These are phyloP conservation scores for Eristalis tenax DNA, from an alignment of 2,888 invertebrate species.

Conservation along the genomic window DNA sequence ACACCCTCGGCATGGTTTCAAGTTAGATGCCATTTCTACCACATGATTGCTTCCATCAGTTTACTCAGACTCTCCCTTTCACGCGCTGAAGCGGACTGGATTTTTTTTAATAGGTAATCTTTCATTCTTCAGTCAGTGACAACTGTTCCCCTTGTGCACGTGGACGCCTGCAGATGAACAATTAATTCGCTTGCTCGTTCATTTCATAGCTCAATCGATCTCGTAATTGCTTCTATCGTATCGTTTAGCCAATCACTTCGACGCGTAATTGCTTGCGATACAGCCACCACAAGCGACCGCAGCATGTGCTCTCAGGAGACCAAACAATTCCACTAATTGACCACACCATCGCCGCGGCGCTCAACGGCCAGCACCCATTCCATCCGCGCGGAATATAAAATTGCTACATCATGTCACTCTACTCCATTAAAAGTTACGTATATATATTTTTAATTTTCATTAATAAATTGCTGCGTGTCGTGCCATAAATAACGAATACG, in stretches of 20 bases:
- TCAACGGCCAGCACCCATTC: conserved; percentile 9
- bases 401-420: background rate
- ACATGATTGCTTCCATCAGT: too few relatives aligned
- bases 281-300: background rate
- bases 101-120: too few relatives aligned
- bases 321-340: conserved; percentile 33
- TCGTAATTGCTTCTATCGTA: background rate
- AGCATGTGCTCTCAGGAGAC: conserved; percentile 17
- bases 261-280: conserved; percentile 14
- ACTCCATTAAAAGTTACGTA: background rate
- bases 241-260: background rate
- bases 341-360: background rate
- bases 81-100: too few relatives aligned
- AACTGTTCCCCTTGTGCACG: background rate
- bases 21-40: too few relatives aligned
- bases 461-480: conserved; percentile 17
- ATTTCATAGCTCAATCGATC: background rate
- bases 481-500: conserved; percentile 8
- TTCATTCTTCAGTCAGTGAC: background rate
- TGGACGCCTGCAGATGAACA: background rate
- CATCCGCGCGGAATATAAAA: background rate
- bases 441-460: conserved; percentile 8
- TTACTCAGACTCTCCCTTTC: too few relatives aligned
- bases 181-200: background rate
- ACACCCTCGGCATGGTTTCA: too few relatives aligned